Evolutionary conservation across 2,888 invertebrate genomes (phyloP), one percentile per base, ranked within the genome.

Genomic region (Cynaeus angustus): DNA sequence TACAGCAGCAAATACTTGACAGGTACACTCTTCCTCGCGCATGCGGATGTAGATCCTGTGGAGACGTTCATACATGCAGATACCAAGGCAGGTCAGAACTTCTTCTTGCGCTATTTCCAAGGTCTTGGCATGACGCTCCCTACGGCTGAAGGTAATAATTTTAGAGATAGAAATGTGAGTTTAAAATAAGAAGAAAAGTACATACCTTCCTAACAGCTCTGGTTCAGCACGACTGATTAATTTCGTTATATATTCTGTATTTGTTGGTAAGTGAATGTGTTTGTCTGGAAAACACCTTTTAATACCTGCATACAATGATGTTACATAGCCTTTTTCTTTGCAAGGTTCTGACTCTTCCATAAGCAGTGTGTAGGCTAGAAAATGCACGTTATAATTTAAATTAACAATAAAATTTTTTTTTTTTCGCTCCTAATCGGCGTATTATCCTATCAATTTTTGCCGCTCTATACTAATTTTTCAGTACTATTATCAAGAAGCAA

Each of bases 101-200:
- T 98, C 97, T 86, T 97, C 97, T 86, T 98, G 97, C 77, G 97
- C 97, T 74, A 97, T 96, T 87, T 97, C 97, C 78, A 98, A 86
- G n/a, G 97, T 97, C 86, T 97, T 97, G 5, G 97, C 97, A 84
- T 98, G 97, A 66, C 97, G 89, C 84, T 97, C 97, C 71, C 97
- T 89, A 76, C 94, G 91, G 82, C 93, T 92, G 28, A 28, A 28
- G 7, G 7, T n/a, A n/a, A n/a, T n/a, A 21, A 21, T 21, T 21
- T 21, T 21, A 21, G 21, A 21, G 2, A 21, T 21, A 21, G 2
- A 21, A 21, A 21, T 1, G 3, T 33, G 9, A 2, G 33, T 28
- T 28, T 7, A 7, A 33, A 4, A n/a, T 4, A 33, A 33, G 7
- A 2, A 33, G 28, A 71, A 33, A 46, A n/a, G 8, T 70, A 71